These are phyloP conservation scores for Danio choprae DNA, from an alignment of 2,797 vertebrate species.

Conservation along the genomic window DNA sequence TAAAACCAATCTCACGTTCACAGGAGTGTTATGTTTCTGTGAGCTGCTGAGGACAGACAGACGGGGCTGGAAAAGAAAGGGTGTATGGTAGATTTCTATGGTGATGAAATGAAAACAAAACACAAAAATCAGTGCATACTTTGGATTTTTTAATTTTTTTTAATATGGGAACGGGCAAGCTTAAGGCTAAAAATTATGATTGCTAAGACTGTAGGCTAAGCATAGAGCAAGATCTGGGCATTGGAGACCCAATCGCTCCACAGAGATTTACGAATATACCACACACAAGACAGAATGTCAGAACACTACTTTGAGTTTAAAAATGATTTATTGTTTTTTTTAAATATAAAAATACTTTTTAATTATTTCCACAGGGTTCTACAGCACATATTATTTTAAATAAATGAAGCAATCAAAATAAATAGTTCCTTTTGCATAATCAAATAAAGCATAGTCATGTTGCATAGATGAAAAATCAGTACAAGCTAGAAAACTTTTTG, in stretches of 20 bases:
- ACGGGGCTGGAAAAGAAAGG: background rate
- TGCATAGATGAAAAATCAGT: no score
- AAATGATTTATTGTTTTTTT: background rate
- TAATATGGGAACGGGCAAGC: background rate
- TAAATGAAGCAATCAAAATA: no score
- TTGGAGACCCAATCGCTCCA: background rate
- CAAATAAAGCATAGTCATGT: no score
- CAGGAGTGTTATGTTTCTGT: conserved; percentile 32
- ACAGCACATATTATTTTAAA: no score
- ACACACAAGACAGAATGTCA: background rate
- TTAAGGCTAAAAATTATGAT: conserved; percentile 6
- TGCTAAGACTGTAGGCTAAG: background rate
- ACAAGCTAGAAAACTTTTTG: no score
- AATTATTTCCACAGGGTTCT: background rate
- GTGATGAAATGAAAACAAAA: conserved; percentile 33
- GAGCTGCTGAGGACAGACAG: conserved; percentile 4
- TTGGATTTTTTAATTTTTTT: background rate
- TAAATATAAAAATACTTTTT: background rate
- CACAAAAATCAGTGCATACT: conserved; percentile 22
- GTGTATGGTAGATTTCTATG: conserved; percentile 29
- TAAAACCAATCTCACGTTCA: conserved; percentile 19
- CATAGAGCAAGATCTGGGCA: conserved; percentile 27
- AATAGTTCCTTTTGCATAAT: no score
- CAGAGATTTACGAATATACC: background rate
- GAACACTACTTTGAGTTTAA: background rate